These are phyloP conservation scores for Triplophysa bombifrons DNA, from an alignment of 2,797 vertebrate genomes.

Conservation along the genomic window DNA sequence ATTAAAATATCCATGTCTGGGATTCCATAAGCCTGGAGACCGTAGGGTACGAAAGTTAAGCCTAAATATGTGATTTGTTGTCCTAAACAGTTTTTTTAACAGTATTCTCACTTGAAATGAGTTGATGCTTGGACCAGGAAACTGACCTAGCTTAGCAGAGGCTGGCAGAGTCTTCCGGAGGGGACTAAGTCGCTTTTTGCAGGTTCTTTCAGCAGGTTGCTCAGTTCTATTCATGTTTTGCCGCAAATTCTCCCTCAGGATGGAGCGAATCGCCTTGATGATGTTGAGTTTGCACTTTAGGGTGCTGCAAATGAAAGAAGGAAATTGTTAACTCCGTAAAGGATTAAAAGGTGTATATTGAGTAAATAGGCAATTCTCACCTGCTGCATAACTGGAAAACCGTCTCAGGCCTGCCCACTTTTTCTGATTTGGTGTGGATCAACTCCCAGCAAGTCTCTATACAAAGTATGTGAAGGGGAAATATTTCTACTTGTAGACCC, in stretches of 20 bases:
- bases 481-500: conserved; percentile 37
- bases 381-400: conserved; percentile 95
- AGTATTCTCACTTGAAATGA: too few relatives aligned
- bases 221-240: conserved; percentile 81
- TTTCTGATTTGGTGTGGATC: conserved; percentile 93
- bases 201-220: conserved; percentile 76
- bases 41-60: too few relatives aligned
- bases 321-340: neutral
- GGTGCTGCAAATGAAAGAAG: conserved; percentile 71
- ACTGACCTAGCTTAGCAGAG: conserved; percentile 87
- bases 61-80: too few relatives aligned
- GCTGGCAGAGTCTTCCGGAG: conserved; percentile 83
- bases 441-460: conserved; percentile 95
- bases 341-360: neutral
- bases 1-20: too few relatives aligned
- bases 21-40: too few relatives aligned
- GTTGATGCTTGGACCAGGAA: too few relatives aligned
- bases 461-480: conserved; percentile 65
- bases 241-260: conserved; percentile 89
- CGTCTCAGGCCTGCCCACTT: conserved; percentile 93
- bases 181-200: conserved; percentile 81
- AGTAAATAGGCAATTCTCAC: conserved; percentile 69
- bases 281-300: conserved; percentile 89
- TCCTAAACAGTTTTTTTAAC: too few relatives aligned
- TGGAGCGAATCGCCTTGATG: conserved; percentile 92